Evolutionary conservation across 2,113 vertebrate species (phyloP).

Genomic region (Apteryx mantelli): DNA sequence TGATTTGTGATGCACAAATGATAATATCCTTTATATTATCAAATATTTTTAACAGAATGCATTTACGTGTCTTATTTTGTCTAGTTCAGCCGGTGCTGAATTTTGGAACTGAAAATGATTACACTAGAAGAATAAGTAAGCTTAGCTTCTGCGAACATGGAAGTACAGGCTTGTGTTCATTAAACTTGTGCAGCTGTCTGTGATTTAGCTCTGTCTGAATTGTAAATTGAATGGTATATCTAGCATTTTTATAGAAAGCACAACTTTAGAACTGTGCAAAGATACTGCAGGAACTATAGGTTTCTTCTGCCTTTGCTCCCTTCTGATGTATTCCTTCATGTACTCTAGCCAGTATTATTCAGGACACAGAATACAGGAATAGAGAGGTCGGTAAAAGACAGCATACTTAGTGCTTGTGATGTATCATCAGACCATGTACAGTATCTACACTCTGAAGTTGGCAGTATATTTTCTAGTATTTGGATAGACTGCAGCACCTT

Average conservation of each 20-base stretch:
- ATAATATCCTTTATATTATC: background rate
- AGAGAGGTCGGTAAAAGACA: background rate
- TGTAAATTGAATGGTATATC: background rate
- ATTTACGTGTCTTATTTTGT: background rate
- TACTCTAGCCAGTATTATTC: background rate
- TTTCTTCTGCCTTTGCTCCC: background rate
- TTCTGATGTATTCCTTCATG: background rate
- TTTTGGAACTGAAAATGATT: background rate
- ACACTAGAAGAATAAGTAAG: background rate
- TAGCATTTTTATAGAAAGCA: background rate
- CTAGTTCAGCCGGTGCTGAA: background rate
- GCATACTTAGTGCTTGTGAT: background rate
- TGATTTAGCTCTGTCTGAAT: background rate
- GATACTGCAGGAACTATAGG: background rate
- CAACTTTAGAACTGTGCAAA: background rate
- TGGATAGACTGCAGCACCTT: background rate
- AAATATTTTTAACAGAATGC: background rate
- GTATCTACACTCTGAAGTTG: background rate
- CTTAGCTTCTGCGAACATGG: background rate
- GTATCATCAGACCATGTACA: background rate
- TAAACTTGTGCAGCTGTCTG: background rate
- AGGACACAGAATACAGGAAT: background rate
- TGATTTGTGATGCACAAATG: background rate
- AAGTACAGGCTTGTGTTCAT: background rate
- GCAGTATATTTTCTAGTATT: background rate